Base-by-base conservation (phyloP, 2,797 vertebrate species). In the Eulemur albifrons region DNA sequence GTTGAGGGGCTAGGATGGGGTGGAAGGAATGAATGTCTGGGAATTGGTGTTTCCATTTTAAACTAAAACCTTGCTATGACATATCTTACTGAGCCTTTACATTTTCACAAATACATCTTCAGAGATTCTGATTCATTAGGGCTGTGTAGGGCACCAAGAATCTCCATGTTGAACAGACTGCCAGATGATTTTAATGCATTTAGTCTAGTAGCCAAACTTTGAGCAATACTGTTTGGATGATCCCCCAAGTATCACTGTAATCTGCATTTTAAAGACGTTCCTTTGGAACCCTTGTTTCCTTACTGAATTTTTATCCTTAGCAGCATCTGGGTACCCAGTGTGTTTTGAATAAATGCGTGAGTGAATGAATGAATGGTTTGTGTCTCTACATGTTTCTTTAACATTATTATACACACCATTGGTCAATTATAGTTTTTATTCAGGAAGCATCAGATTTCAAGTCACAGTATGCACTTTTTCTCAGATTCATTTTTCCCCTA, bases 361-460 rank as follows among this genome's bases (percentile, higher is more conserved):
- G 65, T 75, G 79, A 91, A 81, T 70, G 85, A 81, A 59, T 73
- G 48, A 23, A 15, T 94, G 61, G 75, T 27, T 94, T 17, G 6
- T 6, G 14, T 76, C 87, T 90, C 18, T 63, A 18, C 6, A 23
- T 63, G 57, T 69, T 72, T 94, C 38, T 63, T 70, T 86, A 72
- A 13, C 32, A 38, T 88, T 25, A 91, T 59, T 77, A 50, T 45
- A 63, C 2, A 77, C 14, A 81, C 4, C 18, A 21, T 80, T 65
- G n/a, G 45, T 38, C 32, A 67, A 11, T 87, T 91, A 48, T 1
- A 65, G 5, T 59, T 89, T 93, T 67, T 95, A 57, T 88, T 93
- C 21, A 40, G 30, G n/a, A 80, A 70, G 27, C 67, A 2, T 73
- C 65, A 92, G 70, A 35, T 63, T 67, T 7, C 15, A 65, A 30